Base-by-base conservation (phyloP, 1,140 invertebrate genomes). In the Tetranychus cinnabarinus region DNA sequence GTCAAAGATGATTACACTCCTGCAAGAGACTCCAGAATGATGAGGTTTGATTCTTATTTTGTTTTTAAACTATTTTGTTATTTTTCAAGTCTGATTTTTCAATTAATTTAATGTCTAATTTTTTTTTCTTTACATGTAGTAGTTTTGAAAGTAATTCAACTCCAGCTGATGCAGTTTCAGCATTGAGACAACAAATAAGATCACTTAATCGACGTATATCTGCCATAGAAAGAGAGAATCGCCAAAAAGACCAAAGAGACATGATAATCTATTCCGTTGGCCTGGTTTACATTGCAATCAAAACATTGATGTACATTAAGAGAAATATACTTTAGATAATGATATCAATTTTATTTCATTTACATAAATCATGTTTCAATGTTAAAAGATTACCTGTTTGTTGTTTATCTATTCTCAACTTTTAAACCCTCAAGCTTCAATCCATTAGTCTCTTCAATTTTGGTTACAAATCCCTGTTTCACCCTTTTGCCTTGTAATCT, bases 231-330 rank as follows among this genome's bases (percentile, higher is more conserved):
- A 76, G 84, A 59, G 85, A 88, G 66, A 81, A 82, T 66, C 72
- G 82, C 52, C 82, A 84, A 68, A 76, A 84, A 52, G 78, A 85
- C 68, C 83, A 88, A 71, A 78, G 83, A 66, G 85, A 88, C 68
- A 84, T 88, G 70, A 78, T 87, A 67, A 73, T 87, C 65, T 86
- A 84, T 70, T 81, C 81, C 61, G 72, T 86, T 64, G 84, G 85
- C 23, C 74, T 88, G 67, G 80, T 84, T 12, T 91, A 89, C 70
- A 79, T 89, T 69, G 73, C 88, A 66, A 75, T 88, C 60, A 89
- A 88, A 78, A 79, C 85, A 61, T 80, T 89, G n/a, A n/a, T 52
- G n/a, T 52, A 31, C 31, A n/a, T 52, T 6, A 63, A 33, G 23
- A 52, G n/a, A 52, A 23, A 42, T 42, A 42, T 42, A 23, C 23